phyloP scores from a whole-genome alignment of 2,113 vertebrate genomes.

The Mionectes macconnelli region DNA sequence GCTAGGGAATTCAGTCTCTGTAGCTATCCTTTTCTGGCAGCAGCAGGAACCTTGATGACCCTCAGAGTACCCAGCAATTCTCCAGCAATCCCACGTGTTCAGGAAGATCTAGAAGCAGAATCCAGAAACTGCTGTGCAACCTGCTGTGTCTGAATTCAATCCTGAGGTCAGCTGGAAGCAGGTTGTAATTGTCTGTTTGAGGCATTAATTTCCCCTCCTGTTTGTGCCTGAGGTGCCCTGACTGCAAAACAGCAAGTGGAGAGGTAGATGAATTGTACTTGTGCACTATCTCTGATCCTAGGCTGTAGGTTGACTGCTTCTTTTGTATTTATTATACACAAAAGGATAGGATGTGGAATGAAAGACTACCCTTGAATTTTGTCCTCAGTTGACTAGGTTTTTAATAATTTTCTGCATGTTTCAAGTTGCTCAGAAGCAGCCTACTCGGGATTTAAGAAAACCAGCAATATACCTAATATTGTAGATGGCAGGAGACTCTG shows the following conservation, averaged over 20 bases:
- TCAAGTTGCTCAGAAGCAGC: constrained; percentile 50
- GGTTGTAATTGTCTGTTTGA: background rate
- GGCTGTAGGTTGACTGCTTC: background rate
- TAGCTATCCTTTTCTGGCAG: background rate
- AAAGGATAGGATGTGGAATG: background rate
- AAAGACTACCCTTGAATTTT: constrained; percentile 17
- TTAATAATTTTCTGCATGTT: background rate
- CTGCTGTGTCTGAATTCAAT: background rate
- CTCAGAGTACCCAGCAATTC: background rate
- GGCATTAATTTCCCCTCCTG: background rate
- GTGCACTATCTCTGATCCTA: background rate
- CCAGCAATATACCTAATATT: background rate
- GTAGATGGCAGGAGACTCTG: constrained; percentile 20
- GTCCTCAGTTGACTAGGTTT: background rate
- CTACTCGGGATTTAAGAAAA: constrained; percentile 14
- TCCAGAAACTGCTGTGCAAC: background rate
- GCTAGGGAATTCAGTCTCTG: background rate
- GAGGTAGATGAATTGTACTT: background rate
- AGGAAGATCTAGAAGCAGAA: background rate
- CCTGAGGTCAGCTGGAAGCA: background rate
- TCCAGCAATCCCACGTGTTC: background rate
- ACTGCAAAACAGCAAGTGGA: background rate
- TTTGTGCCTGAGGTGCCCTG: background rate
- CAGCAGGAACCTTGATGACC: background rate
- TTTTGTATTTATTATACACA: background rate